Evolutionary conservation across 2,113 vertebrate species (phyloP), one percentile per base, ranked within the genome.

Genomic region (Chloroceryle aenea): DNA sequence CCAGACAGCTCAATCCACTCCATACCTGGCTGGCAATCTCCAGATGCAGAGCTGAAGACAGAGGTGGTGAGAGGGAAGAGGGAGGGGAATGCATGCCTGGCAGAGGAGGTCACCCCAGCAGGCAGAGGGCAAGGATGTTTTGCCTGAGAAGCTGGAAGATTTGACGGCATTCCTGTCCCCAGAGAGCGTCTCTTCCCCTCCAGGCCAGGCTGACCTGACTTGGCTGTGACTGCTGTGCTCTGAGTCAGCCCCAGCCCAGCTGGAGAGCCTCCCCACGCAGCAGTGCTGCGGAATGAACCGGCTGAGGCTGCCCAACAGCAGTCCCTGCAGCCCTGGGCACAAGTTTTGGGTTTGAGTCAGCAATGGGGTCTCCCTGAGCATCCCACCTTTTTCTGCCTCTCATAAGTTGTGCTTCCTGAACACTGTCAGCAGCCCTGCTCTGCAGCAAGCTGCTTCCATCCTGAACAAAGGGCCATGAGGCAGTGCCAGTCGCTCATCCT

Each of bases 151-250:
- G 91, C 82, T 96, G 86, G 93, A 93, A 95, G 76, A 95, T 81
- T 47, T 93, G 86, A 94, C 59, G 8, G 85, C 88, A 88, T 50
- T 83, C 45, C 19, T 2, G 1, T 74, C 96, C 67, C 93, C 68
- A 83, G 92, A 71, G 95, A 88, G 40, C 0, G 0, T 59, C 85
- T 85, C 85, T 90, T 94, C 85, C 80, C 87, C 87, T 86, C 34
- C 66, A 93, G 95, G 82, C 90, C 90, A 80, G 71, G 87, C 94
- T 94, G 96, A 89, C 84, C 96, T 34, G 87, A 85, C 91, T 96
- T 93, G 92, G 91, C 93, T 90, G 81, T 53, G 78, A 85, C 14
- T 19, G 2, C 84, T 9, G 55, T 1, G 21, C 94, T 69, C 38
- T 97, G 87, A 96, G 93, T 96, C 93, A 94, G 87, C 45, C 56